These are phyloP conservation scores for Telmatherina bonti DNA, from an alignment of 2,797 vertebrate genomes.

Conservation along the genomic window DNA sequence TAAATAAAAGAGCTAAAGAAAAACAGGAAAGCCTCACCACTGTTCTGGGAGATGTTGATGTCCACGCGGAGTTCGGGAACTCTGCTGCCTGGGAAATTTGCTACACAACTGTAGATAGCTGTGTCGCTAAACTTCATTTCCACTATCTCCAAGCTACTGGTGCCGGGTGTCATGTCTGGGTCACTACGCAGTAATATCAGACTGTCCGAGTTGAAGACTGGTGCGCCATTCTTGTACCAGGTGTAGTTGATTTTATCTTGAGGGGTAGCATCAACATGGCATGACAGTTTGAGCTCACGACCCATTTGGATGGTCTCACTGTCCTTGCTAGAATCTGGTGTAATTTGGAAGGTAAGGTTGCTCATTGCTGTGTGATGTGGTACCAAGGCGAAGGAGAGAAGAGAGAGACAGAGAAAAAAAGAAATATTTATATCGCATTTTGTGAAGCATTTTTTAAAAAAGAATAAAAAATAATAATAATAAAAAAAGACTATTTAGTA, in stretches of 20 bases:
- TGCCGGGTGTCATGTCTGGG: conserved; percentile 92
- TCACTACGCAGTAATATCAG: conserved; percentile 93
- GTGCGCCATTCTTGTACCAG: conserved; percentile 94
- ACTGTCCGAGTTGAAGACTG: conserved; percentile 88
- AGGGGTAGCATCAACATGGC: conserved; percentile 95
- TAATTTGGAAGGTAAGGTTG: conserved; percentile 97
- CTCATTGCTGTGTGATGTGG: conserved; percentile 86
- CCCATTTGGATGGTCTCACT: conserved; percentile 96
- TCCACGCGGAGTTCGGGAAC: conserved; percentile 92
- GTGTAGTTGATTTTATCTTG: conserved; percentile 98
- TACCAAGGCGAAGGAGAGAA: not conserved
- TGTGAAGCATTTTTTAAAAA: not conserved
- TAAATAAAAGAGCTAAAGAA: not conserved
- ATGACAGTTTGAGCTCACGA: conserved; percentile 97
- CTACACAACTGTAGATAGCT: conserved; percentile 94
- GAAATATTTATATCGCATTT: not conserved
- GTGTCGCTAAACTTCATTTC: conserved; percentile 97
- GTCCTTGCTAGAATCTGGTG: conserved; percentile 97
- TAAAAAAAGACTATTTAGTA: too few relatives aligned
- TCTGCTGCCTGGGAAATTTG: conserved; percentile 90
- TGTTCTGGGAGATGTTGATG: conserved; percentile 97
- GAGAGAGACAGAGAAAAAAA: not conserved
- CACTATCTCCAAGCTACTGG: conserved; percentile 96
- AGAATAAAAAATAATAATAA: not conserved
- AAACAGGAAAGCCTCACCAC: conserved; percentile 82